Base-by-base conservation (phyloP, 2,888 invertebrate species). In the Cylloceria caligata region DNA sequence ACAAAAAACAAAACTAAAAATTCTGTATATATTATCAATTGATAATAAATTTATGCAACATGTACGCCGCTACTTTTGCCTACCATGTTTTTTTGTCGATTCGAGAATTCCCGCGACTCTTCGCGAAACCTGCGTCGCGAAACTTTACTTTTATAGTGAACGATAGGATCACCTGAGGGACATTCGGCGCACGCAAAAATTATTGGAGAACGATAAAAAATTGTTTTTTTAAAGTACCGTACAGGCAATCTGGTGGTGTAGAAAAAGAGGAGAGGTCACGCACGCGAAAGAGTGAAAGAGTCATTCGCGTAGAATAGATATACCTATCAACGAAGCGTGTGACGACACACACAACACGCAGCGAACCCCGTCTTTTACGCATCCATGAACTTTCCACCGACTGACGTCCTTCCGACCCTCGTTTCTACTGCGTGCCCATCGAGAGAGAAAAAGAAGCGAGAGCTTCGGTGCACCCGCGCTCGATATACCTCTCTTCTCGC, bases 291-390 rank as follows among this genome's bases (percentile, higher is more conserved):
- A 36, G 71, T 64, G 19, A 45, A 42, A 34, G 34, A 52, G 42
- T 47, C 45, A 39, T 9, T 55, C 39, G 72, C 55, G 24, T 67
- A 52, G 67, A 65, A 62, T 67, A 42, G 36, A 34, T 77, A 42
- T 78, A 34, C 13, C 21, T 65, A 57, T 67, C 49, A 16, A 69
- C 24, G 69, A 71, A 36, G 71, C 75, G 55, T 83, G 80, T 57
- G 73, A 52, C 75, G 74, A 73, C n/a, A 16, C 36, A 5, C 76
- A 73, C 73, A 69, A 69, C 77, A 80, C 74, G 84, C 84, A 85
- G 87, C 85, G 74, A 82, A 86, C 86, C 83, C 80, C 73, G 80
- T 80, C 83, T 80, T 83, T 86, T 83, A 86, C 83, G 86, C 86
- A 84, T 84, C 85, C 85, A 81, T 85, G 85, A 85, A 80, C 81